Evolutionary conservation across 2,797 vertebrate genomes (phyloP), one percentile per base, ranked within the genome.

Genomic region (Pseudomugil gertrudae): DNA sequence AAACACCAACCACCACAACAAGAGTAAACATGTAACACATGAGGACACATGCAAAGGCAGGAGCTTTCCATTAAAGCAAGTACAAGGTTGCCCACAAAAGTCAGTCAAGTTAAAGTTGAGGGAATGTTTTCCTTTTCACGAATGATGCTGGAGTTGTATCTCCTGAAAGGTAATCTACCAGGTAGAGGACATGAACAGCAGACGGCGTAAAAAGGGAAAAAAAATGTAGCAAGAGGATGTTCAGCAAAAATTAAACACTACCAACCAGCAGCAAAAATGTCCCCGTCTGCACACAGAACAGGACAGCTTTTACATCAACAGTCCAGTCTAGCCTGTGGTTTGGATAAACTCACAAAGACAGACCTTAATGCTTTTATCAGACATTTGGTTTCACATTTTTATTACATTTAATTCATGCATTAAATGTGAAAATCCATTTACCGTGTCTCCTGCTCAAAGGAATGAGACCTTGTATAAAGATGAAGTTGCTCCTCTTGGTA

Each of bases 41-140:
- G 5, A 48, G 48, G 19, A 26, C 15, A 19, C 45, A 74, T 52
- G 56, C 61, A 76, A 58, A 47, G 50, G 33, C 48, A 30, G 69
- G 52, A 68, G 57, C 56, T 84, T 87, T 78, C 76, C 76, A 87
- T 58, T 86, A 84, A 72, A 91, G 88, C 66, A 73, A 80, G 68
- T 88, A 52, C 89, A 66, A 67, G 63, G 57, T 66, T 17, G 50
- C 80, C 43, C 58, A 23, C 72, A 78, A 63, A 5, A 14, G 54
- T 24, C 43, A 80, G 74, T 63, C 50, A 65, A 70, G 29, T 60
- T 64, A 77, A 51, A 47, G 68, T 72, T 66, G 63, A 45, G 60
- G 72, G 72, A 76, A 53, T 14, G 29, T 43, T 78, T 9, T 27
- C 61, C 62, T 54, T 55, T 48, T 65, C 63, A 66, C 64, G 29